Base-by-base conservation (phyloP, 1,140 invertebrate species). In the Pteromalus puparum region DNA sequence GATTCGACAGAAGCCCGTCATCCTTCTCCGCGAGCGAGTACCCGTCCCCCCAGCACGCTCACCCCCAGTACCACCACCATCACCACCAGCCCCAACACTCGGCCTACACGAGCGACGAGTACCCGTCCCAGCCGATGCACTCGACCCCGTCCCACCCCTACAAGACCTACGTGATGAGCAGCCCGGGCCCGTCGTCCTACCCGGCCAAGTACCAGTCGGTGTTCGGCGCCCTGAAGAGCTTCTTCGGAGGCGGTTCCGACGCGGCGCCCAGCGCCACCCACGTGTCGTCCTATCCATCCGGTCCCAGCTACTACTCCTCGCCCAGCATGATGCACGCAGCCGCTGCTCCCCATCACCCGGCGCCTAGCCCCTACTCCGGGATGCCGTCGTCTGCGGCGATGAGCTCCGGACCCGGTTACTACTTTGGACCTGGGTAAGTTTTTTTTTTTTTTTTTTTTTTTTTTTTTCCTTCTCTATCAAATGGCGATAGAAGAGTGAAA, bases 221-320 rank as follows among this genome's bases (percentile, higher is more conserved):
- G 10, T 34, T 85, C 30, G 84, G 84, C 1, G 84, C 84, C 24
- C 24, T 85, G 18, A 85, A 85, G 73, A 85, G 75, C 42, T 42
- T 85, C 28, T 85, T 85, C 79, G 68, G 68, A 2, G 77, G 77
- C 34, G 70, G 24, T 12, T 24, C 83, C 24, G 78, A 81, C 26
- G 18, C 83, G 0, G 61, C 83, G 12, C 73, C 83, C 15, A 84
- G 82, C 38, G 38, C 83, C 26, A 76, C 30, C 70, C 76, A 81
- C 61, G 24, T 42, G 0, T 46, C 83, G 30, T 15, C 77, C 24
- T 74, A 34, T n/a, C 67, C 68, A 21, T 18, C 48, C 9, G 70
- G 70, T 0, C 34, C 79, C 26, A 30, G 34, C 18, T 28, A 48
- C 6, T 48, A 73, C 46, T 53, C 38, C 42, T 68, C 82, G 28